Percentiles rank a stretch among this genome's conserved stretches.
These are phyloP conservation scores for Crypturellus undulatus DNA, from an alignment of 2,113 vertebrate species.

Conservation along the genomic window DNA sequence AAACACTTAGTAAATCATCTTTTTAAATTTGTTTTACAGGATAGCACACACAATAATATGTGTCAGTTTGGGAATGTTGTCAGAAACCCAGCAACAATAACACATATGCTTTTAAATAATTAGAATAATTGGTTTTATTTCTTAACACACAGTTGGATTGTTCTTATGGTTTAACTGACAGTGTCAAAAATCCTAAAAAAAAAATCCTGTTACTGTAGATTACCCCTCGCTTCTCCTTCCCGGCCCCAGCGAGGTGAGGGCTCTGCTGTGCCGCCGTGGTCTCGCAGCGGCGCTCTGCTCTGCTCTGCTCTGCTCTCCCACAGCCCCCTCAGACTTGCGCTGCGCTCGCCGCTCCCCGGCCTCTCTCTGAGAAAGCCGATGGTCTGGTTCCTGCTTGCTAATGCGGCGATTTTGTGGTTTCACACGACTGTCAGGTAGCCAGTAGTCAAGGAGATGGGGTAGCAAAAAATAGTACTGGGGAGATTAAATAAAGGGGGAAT, in stretches of 20 bases:
- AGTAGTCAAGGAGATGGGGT: slow-evolving; percentile 2
- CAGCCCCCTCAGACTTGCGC: neutral
- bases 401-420: neutral
- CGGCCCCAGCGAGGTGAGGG: neutral
- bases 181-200: neutral
- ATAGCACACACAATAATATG: neutral
- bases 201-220: too few relatives aligned
- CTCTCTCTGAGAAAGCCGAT: neutral
- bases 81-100: slow-evolving; percentile 3
- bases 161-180: neutral
- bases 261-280: neutral
- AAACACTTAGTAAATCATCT: neutral
- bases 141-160: neutral
- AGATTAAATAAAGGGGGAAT: slow-evolving; percentile 11
- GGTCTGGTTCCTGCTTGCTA: neutral
- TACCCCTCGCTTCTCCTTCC: too few relatives aligned
- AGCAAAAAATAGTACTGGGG: neutral
- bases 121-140: neutral
- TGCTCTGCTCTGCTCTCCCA: neutral
- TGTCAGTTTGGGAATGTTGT: neutral
- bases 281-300: neutral
- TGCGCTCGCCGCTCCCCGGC: neutral
- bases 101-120: neutral
- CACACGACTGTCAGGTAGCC: neutral
- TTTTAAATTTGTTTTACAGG: neutral